Evolutionary conservation across 64 coral and sea anemone species (phyloP).

Genomic region (Catalaphyllia jardinei): DNA sequence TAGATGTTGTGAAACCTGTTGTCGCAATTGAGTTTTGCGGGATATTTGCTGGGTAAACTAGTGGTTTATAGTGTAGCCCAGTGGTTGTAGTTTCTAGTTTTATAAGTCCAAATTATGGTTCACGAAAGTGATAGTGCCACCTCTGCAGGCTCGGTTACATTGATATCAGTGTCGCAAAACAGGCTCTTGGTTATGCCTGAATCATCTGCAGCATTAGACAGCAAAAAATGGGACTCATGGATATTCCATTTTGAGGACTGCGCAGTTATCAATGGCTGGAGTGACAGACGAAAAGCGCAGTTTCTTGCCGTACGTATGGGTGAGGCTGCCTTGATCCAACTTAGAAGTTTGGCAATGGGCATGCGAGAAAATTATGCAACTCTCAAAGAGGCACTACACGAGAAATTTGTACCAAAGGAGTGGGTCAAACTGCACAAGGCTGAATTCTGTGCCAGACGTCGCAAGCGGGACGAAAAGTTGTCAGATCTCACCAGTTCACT

Average conservation of each 20-base stretch:
- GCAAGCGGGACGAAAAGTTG: background rate
- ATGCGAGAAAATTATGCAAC: background rate
- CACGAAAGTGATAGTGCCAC: background rate
- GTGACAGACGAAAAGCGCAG: background rate
- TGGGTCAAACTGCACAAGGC: slow-evolving; percentile 9
- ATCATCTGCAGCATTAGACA: background rate
- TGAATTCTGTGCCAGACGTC: background rate
- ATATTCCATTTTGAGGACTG: slow-evolving; percentile 1
- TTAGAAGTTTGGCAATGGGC: background rate
- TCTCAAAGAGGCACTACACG: background rate
- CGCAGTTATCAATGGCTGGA: slow-evolving; percentile 6
- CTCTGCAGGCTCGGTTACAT: background rate
- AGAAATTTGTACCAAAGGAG: background rate
- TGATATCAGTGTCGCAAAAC: too few relatives aligned
- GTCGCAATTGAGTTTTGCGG: too few relatives aligned
- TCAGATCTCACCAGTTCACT: background rate
- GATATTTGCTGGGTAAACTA: too few relatives aligned
- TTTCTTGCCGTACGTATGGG: background rate
- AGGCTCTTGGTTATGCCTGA: slow-evolving; percentile 1
- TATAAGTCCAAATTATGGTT: background rate
- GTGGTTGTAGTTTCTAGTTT: too few relatives aligned
- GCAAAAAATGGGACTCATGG: slow-evolving; percentile 7
- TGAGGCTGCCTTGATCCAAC: background rate
- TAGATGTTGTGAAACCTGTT: too few relatives aligned
- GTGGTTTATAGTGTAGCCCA: too few relatives aligned